Conservation (phyloP, 1,140 invertebrate genomes). For the Pinna nobilis region DNA sequence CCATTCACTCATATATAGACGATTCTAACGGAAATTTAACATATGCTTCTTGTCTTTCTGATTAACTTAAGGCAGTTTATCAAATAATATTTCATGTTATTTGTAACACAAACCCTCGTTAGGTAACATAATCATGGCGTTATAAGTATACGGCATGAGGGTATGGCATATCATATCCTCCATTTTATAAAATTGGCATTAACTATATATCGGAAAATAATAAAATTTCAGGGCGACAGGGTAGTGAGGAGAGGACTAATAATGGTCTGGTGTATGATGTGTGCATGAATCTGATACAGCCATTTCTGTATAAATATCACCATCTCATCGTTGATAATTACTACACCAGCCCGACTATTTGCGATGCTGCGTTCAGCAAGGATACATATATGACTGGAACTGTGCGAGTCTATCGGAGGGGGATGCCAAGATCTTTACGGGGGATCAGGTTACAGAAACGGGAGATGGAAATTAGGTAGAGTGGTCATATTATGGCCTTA, state of each 20-base stretch:
- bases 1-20: too few relatives aligned
- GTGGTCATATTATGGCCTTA: not conserved
- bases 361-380: not conserved
- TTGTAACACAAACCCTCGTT: too few relatives aligned
- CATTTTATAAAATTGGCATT: too few relatives aligned
- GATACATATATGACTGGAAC: constrained; percentile 1
- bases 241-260: not conserved
- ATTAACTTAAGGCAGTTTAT: too few relatives aligned
- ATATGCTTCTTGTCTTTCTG: too few relatives aligned
- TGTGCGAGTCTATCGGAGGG: not conserved
- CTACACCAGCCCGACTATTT: not conserved
- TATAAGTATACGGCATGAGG: too few relatives aligned
- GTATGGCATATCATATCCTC: too few relatives aligned
- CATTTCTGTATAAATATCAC: not conserved
- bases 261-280: not conserved
- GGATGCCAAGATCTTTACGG: not conserved
- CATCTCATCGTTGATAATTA: not conserved
- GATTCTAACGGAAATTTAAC: too few relatives aligned
- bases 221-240: not conserved
- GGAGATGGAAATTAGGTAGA: constrained; percentile 1
- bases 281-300: not conserved
- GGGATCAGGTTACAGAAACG: too few relatives aligned
- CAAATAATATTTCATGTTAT: too few relatives aligned
- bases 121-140: too few relatives aligned
- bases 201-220: too few relatives aligned